Percentiles rank a stretch among this genome's conserved stretches.
phyloP scores from a whole-genome alignment of 2,888 invertebrate genomes.

The Melitaea athalia region DNA sequence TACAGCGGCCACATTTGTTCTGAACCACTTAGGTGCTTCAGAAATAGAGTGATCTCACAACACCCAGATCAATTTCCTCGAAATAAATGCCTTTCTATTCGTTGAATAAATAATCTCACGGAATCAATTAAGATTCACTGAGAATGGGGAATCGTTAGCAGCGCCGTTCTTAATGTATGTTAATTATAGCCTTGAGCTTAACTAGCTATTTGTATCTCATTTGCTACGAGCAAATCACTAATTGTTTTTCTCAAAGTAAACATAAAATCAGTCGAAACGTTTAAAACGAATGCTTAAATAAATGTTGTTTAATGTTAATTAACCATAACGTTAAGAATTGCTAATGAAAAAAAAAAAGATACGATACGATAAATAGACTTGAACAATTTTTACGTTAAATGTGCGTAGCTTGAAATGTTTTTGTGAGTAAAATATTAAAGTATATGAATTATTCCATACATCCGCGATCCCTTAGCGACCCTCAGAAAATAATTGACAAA shows the following conservation, averaged over 20 bases:
- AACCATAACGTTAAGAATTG: too few species aligned
- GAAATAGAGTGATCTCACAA: slow-evolving; percentile 5
- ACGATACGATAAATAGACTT: too few species aligned
- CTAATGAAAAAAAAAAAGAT: too few species aligned
- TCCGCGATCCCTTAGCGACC: too few species aligned
- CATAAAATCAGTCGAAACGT: slow-evolving; percentile 12
- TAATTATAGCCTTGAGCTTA: neutral
- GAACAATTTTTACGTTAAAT: too few species aligned
- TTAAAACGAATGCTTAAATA: neutral
- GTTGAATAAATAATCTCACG: slow-evolving; percentile 10
- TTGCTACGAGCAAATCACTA: neutral
- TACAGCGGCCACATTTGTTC: slow-evolving; percentile 19
- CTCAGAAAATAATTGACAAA: too few species aligned
- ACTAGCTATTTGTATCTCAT: neutral
- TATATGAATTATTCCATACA: too few species aligned
- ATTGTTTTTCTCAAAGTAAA: slow-evolving; percentile 2
- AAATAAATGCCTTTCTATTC: slow-evolving; percentile 4
- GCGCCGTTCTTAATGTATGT: slow-evolving; percentile 6
- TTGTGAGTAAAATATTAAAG: too few species aligned
- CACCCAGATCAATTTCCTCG: slow-evolving; percentile 7
- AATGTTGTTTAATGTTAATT: too few species aligned
- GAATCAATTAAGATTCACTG: slow-evolving; percentile 7
- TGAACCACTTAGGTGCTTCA: slow-evolving; percentile 12
- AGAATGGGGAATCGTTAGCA: neutral
- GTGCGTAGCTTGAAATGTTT: too few species aligned